Evolutionary conservation across 2,113 vertebrate genomes (phyloP), one percentile per base, ranked within the genome.

Genomic region (Indicator maculatus): DNA sequence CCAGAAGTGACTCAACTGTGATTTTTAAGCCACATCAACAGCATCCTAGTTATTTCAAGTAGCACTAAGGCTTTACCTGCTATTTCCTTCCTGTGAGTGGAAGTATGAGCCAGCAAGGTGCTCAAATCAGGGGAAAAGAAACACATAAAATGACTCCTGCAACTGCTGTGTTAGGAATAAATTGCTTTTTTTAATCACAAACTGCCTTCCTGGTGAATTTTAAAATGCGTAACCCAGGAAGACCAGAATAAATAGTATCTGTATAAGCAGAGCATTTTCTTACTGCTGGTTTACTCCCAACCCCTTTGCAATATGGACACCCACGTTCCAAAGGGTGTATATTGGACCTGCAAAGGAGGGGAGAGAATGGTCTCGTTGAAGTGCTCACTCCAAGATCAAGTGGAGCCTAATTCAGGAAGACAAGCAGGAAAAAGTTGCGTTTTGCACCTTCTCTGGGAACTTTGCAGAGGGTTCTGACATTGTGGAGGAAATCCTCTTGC

Each of bases 321-420:
- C 72, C 33, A 76, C 27, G 81, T 83, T 72, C 59, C 75, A 69
- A 95, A 89, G 53, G 13, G 9, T 2, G 0, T 65, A 38, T 23
- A 59, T 73, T 0, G 0, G 27, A 75, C 64, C 79, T 41, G 39
- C 84, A 81, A 66, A 61, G 79, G 55, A 82, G 71, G 23, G n/a
- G 70, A 89, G 83, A 24, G 44, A 63, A 64, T n/a, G 41, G 8
- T 73, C 24, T 9, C 30, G 8, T 16, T 60, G 69, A 65, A 90
- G 73, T 41, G 19, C 73, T 95, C 33, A 50, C 87, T 92, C 91
- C 92, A 67, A 85, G 93, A 96, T 84, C 53, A 90, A 93, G 91
- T n/a, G 89, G 59, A 73, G 73, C 83, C 86, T 96, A 92, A 95
- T 94, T 93, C 95, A 90, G 72, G 39, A 73, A 87, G 96, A 91